Evolutionary conservation across 2,888 invertebrate genomes (phyloP).

Genomic region (Celastrina argiolus): DNA sequence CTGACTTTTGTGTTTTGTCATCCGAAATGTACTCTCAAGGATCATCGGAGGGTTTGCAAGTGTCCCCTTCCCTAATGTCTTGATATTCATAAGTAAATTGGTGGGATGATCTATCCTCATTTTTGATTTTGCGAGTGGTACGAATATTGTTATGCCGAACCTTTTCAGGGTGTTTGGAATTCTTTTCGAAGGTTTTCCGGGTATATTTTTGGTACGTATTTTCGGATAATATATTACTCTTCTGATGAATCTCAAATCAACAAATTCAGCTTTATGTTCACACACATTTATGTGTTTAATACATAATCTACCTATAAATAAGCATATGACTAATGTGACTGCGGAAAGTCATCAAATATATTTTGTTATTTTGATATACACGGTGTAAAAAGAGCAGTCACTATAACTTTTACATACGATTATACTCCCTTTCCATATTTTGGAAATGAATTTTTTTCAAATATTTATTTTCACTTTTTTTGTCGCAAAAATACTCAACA

Average conservation of each 20-base stretch:
- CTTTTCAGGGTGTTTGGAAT: neutral
- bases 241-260: neutral
- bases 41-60: constrained; percentile 54
- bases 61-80: constrained; percentile 49
- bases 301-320: too few species aligned
- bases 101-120: constrained; percentile 46
- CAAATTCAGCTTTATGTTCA: too few species aligned
- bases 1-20: constrained; percentile 67
- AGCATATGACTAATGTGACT: too few species aligned
- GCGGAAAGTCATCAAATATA: too few species aligned
- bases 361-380: too few species aligned
- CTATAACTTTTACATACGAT: too few species aligned
- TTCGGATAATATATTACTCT: neutral
- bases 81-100: constrained; percentile 77
- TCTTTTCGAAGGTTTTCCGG: neutral
- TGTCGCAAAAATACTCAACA: too few species aligned
- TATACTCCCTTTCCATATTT: too few species aligned
- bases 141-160: neutral
- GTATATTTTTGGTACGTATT: neutral
- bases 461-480: too few species aligned
- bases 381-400: too few species aligned
- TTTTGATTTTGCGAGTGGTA: constrained; percentile 15
- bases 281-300: too few species aligned
- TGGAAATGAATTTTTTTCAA: too few species aligned
- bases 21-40: constrained; percentile 69